Evolutionary conservation across 2,797 vertebrate genomes (phyloP), one percentile per base, ranked within the genome.

Genomic region (Etheostoma nigrum): DNA sequence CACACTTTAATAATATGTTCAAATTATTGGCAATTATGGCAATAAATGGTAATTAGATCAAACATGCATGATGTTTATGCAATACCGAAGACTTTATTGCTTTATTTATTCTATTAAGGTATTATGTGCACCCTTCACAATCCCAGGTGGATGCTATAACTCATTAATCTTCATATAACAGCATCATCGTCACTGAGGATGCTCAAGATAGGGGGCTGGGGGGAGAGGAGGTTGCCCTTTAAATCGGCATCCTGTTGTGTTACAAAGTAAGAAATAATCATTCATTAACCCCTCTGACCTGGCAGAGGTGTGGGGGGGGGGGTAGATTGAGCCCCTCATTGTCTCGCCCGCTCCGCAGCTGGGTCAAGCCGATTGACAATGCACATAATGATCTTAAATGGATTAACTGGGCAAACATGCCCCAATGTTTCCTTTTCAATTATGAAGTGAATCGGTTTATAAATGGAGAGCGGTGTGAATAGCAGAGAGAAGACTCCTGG

Each of bases 211-310:
- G 45, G 54, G 67, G 52, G 27, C 36, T 40, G 40, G 42, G 10
- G 15, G 65, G 47, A 42, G 65, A 21, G 65, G 14, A 19, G 30
- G 1, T 52, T 66, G 79, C 85, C 91, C 92, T 91, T 86, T 92
- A 91, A 92, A 92, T 72, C 80, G 63, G 82, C 76, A 89, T 92
- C 92, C 92, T 86, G 81, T 91, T 92, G 91, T 90, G 92, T 91
- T 95, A 94, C 94, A 96, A 95, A 95, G 92, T 93, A 92, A 95
- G 95, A 94, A 94, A 94, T 95, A 95, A 94, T 96, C 94, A 94
- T 95, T 95, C 95, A 96, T 96, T 95, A 96, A 95, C 94, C 92
- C 87, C 78, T 63, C 84, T 91, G 93, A 93, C 91, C 93, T 36
- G 1, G 1, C 23, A 27, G 10, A 30, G 65, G 70, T 52, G 57